A percentile compares a stretch with the other conserved stretches of the same genome.
phyloP scores from a whole-genome alignment of 2,797 vertebrate species.

The Bradypodion ventrale region DNA sequence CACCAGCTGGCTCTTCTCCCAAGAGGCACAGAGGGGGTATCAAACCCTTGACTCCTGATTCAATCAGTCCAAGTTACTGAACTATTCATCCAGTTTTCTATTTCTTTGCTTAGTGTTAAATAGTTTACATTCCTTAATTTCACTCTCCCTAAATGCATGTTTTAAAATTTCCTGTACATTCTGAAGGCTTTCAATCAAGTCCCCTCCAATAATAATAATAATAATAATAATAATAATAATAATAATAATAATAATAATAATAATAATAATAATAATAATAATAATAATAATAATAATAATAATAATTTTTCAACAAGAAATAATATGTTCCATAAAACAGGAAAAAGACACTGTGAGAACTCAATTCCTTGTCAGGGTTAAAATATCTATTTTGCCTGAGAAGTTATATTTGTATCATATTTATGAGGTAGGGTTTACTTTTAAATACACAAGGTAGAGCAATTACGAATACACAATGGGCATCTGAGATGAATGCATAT shows the following conservation, averaged over 20 bases:
- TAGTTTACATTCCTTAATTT: constrained; percentile 12
- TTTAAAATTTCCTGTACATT: constrained; percentile 4
- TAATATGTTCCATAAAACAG: background rate
- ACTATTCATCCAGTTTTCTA: constrained; percentile 1
- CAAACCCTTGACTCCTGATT: no score
- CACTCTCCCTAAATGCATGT: constrained; percentile 23
- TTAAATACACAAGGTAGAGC: constrained; percentile 36
- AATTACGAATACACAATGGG: constrained; percentile 35
- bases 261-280: no score
- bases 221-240: no score
- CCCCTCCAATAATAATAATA: no score
- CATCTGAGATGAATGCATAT: constrained; percentile 35
- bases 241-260: no score
- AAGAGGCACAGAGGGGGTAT: no score
- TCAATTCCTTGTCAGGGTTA: constrained; percentile 21
- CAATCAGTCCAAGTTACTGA: background rate
- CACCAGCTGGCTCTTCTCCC: no score
- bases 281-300: no score
- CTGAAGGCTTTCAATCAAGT: background rate
- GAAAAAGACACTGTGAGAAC: background rate
- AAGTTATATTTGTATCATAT: constrained; percentile 33
- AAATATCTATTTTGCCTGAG: constrained; percentile 7
- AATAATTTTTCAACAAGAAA: background rate
- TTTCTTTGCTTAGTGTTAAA: constrained; percentile 33
- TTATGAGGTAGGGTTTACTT: constrained; percentile 41